phyloP scores from a whole-genome alignment of 2,797 vertebrate genomes.

The Gymnothorax reevesii region DNA sequence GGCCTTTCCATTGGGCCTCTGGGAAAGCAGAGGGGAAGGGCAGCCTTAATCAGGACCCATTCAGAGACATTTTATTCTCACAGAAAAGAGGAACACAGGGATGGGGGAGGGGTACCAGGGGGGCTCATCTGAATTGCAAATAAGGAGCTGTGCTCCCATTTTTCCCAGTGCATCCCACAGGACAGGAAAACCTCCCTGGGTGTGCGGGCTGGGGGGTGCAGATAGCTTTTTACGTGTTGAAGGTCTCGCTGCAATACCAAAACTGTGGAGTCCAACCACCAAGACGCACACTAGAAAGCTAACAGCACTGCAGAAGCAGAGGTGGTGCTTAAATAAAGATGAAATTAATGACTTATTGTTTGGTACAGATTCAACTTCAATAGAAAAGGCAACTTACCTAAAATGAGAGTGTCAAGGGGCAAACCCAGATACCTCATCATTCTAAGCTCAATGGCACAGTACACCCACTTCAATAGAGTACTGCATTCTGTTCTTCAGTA shows the following conservation, averaged over 20 bases:
- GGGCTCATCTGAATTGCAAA: constrained; percentile 11
- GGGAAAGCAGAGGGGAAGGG: no score
- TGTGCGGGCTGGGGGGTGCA: neutral
- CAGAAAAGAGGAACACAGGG: neutral
- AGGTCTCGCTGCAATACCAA: neutral
- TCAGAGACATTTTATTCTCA: neutral
- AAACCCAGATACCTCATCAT: neutral
- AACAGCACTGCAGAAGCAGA: neutral
- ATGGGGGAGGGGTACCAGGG: no score
- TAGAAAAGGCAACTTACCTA: neutral
- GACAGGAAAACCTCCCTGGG: neutral
- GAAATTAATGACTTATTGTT: neutral
- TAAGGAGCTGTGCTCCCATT: neutral
- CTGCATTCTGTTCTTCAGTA: no score
- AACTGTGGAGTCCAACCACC: neutral
- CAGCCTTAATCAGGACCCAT: constrained; percentile 21
- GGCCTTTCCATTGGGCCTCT: neutral
- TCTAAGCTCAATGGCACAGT: neutral
- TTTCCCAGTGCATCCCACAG: neutral
- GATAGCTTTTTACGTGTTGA: neutral
- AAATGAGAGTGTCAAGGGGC: no score
- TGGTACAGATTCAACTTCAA: neutral
- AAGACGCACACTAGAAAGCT: neutral
- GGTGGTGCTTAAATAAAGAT: neutral
- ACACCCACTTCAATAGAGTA: neutral